Evolutionary conservation across 2,888 invertebrate species (phyloP), one percentile per base, ranked within the genome.

Genomic region (Cryptosula pallasiana): DNA sequence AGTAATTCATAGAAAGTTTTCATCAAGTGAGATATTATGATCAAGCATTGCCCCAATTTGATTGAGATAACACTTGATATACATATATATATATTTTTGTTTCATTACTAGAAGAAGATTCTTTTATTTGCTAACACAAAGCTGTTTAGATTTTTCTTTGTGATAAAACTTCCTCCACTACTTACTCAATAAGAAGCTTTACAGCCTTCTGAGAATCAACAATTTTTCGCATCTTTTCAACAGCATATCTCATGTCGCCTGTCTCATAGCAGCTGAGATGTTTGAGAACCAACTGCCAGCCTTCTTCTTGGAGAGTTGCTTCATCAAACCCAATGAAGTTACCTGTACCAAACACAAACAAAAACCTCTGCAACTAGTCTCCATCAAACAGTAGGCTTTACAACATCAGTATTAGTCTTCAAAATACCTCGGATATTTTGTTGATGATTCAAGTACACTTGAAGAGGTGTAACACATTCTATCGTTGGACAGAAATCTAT

Each of bases 231-330:
- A 2, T 32, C 5, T 34, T n/a, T 63, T 27, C 25, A 9, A 32
- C 16, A 2, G 13, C 9, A 63, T 63, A 27, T 13, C 27, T 63
- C 32, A 20, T 13, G 13, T 32, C 63, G 16, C 27, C 27, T 27
- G 3, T 63, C 2, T 27, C 63, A 32, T 63, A 16, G 27, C 32
- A 63, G 32, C 9, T 5, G 29, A 63, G 63, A 34, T 63, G 27
- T 16, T 63, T 63, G 63, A 63, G 63, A 13, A 63, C 63, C 25
- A 27, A 13, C 32, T 63, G 63, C 63, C 63, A 63, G 3, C 32
- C 32, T 34, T 63, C 32, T 1, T 25, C n/a, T 32, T 25, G 25
- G 25, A 63, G 32, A 9, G 32, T 32, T 29, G 27, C 63, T 63
- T 32, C 27, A 27, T 63, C 27, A 32, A 63, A 63, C 9, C 63